These are phyloP conservation scores for Nomada fucata DNA, from an alignment of 2,888 invertebrate species.

Conservation along the genomic window DNA sequence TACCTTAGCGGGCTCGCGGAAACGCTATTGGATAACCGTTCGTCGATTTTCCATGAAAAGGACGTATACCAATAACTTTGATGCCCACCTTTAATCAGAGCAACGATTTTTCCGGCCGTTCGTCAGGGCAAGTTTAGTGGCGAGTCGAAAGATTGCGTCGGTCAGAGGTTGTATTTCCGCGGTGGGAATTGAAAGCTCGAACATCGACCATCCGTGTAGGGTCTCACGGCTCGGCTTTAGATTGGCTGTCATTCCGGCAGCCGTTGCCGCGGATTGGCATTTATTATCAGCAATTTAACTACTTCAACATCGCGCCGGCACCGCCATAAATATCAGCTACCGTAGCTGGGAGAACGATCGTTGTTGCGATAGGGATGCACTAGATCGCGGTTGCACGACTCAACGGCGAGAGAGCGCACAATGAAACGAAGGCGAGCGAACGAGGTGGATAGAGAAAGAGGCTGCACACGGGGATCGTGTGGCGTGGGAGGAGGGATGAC, in stretches of 20 bases:
- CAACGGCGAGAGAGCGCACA: constrained; percentile 60
- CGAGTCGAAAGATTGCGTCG: constrained; percentile 1
- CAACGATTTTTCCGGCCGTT: constrained; percentile 6
- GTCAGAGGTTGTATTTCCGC: constrained; percentile 9
- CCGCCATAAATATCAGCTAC: constrained; percentile 76
- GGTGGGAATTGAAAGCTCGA: constrained; percentile 45
- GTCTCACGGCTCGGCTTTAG: constrained; percentile 34
- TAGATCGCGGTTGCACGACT: constrained; percentile 78
- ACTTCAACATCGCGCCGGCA: constrained; percentile 78
- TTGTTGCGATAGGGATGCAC: constrained; percentile 82
- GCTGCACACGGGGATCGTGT: constrained; percentile 39
- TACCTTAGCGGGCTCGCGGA: too few relatives aligned
- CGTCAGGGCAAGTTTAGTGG: constrained; percentile 20
- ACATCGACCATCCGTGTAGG: constrained; percentile 19
- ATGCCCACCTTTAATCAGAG: constrained; percentile 6
- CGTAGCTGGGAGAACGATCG: constrained; percentile 79
- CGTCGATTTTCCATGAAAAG: not conserved
- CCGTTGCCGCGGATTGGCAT: constrained; percentile 69
- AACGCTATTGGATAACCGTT: not conserved
- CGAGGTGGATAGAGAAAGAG: constrained; percentile 49
- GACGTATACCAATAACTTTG: not conserved
- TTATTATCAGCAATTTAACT: constrained; percentile 82
- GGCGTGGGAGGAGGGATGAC: constrained; percentile 46
- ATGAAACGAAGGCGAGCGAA: constrained; percentile 60
- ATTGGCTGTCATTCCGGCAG: constrained; percentile 44